Conservation (phyloP, 2,888 invertebrate genomes). For the Neoitamus cyanurus region DNA sequence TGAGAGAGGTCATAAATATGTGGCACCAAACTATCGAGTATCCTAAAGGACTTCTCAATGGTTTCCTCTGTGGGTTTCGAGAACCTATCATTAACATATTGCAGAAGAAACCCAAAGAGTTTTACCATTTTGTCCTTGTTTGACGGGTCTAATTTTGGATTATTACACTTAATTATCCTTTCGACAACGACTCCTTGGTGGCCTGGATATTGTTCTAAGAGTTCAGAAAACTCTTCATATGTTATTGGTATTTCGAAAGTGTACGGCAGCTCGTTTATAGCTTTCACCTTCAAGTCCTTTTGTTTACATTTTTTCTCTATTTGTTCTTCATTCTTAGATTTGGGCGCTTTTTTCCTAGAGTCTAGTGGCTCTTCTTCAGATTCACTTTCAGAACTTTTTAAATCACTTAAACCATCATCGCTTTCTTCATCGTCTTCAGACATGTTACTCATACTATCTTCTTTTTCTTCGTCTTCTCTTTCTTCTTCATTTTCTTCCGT, state of each 20-base stretch:
- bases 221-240: slow-evolving; percentile 73
- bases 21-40: slow-evolving; percentile 71
- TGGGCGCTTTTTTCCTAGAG: not conserved
- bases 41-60: slow-evolving; percentile 70
- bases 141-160: slow-evolving; percentile 80
- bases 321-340: slow-evolving; percentile 40
- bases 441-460: slow-evolving; percentile 56
- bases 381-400: slow-evolving; percentile 65
- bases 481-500: slow-evolving; percentile 58
- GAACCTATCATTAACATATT: slow-evolving; percentile 79
- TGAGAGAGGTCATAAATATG: slow-evolving; percentile 77
- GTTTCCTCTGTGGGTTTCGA: slow-evolving; percentile 62
- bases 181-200: slow-evolving; percentile 80
- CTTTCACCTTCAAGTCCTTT: slow-evolving; percentile 64
- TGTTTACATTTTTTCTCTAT: not conserved
- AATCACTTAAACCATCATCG: slow-evolving; percentile 63
- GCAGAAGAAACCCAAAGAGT: slow-evolving; percentile 81
- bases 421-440: slow-evolving; percentile 57
- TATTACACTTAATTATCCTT: slow-evolving; percentile 87
- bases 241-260: slow-evolving; percentile 71
- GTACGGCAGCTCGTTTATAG: slow-evolving; percentile 71
- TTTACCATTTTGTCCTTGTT: slow-evolving; percentile 82
- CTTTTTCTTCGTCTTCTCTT: slow-evolving; percentile 56
- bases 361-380: slow-evolving; percentile 59
- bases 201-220: slow-evolving; percentile 73